Conservation (phyloP, 2,888 invertebrate species). For the Cephus sareptanus region DNA sequence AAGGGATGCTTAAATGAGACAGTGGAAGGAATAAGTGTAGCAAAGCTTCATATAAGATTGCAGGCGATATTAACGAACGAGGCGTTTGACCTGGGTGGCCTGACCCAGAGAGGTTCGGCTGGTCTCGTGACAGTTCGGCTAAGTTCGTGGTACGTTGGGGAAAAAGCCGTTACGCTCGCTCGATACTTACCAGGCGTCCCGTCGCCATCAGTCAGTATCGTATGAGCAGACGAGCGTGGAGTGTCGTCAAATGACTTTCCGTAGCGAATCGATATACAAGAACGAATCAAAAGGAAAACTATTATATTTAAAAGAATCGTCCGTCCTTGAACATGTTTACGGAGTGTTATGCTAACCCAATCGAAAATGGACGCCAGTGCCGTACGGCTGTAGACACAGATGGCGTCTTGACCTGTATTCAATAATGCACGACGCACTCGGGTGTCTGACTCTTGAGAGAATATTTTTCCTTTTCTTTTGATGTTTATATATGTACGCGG, state of each 20-base stretch:
- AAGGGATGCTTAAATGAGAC: neutral
- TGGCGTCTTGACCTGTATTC: neutral
- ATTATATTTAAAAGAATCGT: neutral
- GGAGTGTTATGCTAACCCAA: neutral
- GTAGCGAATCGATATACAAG: neutral
- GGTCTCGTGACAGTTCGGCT: slow-evolving; percentile 36
- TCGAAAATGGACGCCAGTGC: neutral
- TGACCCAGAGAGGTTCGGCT: slow-evolving; percentile 37
- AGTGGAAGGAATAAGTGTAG: neutral
- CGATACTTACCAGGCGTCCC: slow-evolving; percentile 15
- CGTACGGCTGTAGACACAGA: neutral
- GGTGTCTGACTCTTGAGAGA: neutral
- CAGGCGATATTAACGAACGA: slow-evolving; percentile 32
- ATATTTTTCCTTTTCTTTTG: neutral
- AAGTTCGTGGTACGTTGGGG: slow-evolving; percentile 19
- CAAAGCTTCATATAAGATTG: neutral
- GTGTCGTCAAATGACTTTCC: slow-evolving; percentile 12
- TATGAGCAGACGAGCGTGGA: slow-evolving; percentile 20
- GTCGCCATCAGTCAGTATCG: slow-evolving; percentile 21
- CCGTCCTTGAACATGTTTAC: neutral
- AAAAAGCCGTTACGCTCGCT: neutral
- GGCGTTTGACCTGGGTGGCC: slow-evolving; percentile 42
- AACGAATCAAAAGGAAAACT: neutral
- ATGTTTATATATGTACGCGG: neutral
- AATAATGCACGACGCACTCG: neutral